Evolutionary conservation across 2,797 vertebrate genomes (phyloP).

Genomic region (Dromococcyx pavoninus): DNA sequence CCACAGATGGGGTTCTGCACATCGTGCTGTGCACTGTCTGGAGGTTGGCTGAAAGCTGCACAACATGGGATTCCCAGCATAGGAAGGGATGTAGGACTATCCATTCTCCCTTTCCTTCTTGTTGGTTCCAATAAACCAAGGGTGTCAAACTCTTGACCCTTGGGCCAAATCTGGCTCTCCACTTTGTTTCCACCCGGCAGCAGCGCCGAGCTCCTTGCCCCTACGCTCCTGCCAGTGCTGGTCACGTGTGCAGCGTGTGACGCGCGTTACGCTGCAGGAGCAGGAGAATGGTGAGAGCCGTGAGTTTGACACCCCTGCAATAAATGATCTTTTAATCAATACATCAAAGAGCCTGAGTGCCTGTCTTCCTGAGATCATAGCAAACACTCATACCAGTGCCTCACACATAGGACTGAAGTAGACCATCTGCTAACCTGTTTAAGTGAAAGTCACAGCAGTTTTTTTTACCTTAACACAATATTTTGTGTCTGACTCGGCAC

Average conservation of each 20-base stretch:
- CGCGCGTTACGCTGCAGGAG: too few relatives aligned
- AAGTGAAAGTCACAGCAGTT: background rate
- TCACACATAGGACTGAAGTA: background rate
- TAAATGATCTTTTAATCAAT: background rate
- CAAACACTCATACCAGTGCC: background rate
- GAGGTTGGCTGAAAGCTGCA: too few relatives aligned
- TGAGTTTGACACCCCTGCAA: too few relatives aligned
- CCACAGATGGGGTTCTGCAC: background rate
- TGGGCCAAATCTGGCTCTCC: too few relatives aligned
- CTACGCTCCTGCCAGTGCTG: too few relatives aligned
- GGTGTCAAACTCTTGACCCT: too few relatives aligned
- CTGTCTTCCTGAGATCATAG: background rate
- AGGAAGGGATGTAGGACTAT: accelerated
- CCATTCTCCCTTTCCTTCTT: background rate
- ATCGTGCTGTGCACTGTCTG: accelerated
- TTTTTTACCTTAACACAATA: background rate
- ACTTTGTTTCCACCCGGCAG: too few relatives aligned
- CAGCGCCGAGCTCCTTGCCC: too few relatives aligned
- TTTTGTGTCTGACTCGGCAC: background rate
- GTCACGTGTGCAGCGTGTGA: too few relatives aligned
- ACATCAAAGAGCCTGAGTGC: background rate
- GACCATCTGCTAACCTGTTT: constrained; percentile 1
- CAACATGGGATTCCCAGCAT: background rate
- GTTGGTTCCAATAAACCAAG: background rate
- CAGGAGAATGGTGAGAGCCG: too few relatives aligned